These are phyloP conservation scores for Ephestia elutella DNA, from an alignment of 1,140 invertebrate species.

Conservation along the genomic window DNA sequence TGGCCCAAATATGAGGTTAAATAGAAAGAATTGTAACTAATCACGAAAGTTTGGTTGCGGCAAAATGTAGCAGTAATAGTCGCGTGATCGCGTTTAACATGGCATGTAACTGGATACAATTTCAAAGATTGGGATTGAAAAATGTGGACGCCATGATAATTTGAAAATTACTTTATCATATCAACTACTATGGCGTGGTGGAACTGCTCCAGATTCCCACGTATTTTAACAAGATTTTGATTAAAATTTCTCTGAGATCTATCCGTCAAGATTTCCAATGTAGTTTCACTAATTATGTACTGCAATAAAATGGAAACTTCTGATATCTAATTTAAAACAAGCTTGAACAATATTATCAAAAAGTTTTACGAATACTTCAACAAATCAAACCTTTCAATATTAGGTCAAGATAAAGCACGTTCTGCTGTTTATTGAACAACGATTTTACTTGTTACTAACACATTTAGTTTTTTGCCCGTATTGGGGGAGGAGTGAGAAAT, in stretches of 20 bases:
- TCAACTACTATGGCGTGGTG: background rate
- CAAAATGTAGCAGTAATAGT: conserved; percentile 1
- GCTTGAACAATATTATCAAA: background rate
- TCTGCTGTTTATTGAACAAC: too few species aligned
- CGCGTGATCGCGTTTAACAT: conserved; percentile 2
- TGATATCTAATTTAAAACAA: background rate
- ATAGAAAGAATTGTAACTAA: background rate
- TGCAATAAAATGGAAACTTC: background rate
- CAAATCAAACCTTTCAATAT: background rate
- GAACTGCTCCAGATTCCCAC: background rate
- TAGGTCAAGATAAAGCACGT: conserved; percentile 1
- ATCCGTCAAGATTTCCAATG: background rate
- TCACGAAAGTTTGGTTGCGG: conserved; percentile 10
- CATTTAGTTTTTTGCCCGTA: background rate
- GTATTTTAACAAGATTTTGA: background rate
- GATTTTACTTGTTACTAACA: background rate
- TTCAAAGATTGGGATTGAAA: background rate
- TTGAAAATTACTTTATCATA: conserved; percentile 11
- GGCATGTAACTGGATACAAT: background rate
- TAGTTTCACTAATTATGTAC: background rate
- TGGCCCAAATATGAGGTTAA: background rate
- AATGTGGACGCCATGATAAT: background rate
- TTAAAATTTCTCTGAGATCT: background rate
- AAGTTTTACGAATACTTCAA: background rate
- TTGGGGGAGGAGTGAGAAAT: background rate